Conservation (phyloP, 2,113 vertebrate species). For the Entomyzon cyanotis region DNA sequence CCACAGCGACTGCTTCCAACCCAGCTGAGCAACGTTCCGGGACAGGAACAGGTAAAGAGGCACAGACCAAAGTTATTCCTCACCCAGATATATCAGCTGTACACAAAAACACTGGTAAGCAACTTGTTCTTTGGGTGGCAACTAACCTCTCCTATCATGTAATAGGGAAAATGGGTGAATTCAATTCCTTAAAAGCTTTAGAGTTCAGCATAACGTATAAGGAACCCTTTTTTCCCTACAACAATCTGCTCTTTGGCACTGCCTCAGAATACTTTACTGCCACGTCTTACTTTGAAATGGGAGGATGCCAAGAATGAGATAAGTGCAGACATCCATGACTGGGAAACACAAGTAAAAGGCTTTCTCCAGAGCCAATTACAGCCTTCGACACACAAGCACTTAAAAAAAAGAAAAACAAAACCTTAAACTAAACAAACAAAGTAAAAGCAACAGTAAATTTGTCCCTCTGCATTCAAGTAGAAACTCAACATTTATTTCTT, state of each 20-base stretch:
- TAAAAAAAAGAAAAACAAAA: background rate
- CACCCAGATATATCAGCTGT: background rate
- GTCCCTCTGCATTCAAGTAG: background rate
- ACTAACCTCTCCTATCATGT: background rate
- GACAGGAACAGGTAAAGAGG: background rate
- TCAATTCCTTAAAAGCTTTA: slow-evolving; percentile 19
- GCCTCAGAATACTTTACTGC: slow-evolving; percentile 77
- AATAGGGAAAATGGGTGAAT: background rate
- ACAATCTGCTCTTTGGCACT: slow-evolving; percentile 76
- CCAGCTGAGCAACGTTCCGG: fast-evolving
- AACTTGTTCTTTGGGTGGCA: background rate
- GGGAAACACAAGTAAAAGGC: slow-evolving; percentile 50
- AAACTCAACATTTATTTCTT: background rate
- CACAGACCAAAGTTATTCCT: background rate
- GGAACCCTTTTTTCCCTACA: slow-evolving; percentile 67
- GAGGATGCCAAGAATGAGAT: slow-evolving; percentile 77
- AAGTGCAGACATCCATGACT: slow-evolving; percentile 67
- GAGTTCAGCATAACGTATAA: slow-evolving; percentile 52
- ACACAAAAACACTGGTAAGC: background rate
- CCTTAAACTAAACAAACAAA: slow-evolving; percentile 24
- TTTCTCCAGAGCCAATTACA: slow-evolving; percentile 54
- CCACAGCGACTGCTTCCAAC: fast-evolving
- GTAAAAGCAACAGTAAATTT: slow-evolving; percentile 27
- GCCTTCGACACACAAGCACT: background rate
- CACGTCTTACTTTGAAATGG: slow-evolving; percentile 79